Evolutionary conservation across 1,140 invertebrate species (phyloP), one percentile per base, ranked within the genome.

Genomic region (Cherax destructor): DNA sequence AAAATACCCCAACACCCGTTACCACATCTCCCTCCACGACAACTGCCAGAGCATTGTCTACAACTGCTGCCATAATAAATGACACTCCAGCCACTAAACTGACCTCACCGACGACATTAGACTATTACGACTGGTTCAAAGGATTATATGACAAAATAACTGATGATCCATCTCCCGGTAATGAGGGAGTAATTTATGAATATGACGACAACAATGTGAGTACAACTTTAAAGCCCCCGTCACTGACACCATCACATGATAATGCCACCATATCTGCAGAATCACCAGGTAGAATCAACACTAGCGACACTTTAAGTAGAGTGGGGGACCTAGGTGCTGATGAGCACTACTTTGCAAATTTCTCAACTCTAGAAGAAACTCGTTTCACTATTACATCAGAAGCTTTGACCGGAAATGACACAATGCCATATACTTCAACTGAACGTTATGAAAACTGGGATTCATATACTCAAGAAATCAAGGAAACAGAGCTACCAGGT

Each of bases 131-230:
- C 49, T 76, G 69, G 72, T 16, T 56, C 13, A 50, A n/a, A 52
- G 21, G 30, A 49, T 30, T 21, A 1, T 72, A 50, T 65, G 84
- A 24, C 49, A 21, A 7, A 9, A 72, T 24, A 24, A 16, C n/a
- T 24, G 65, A 76, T 1, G 72, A 59, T 76, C 5, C 13, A 18
- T 4, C 30, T 24, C 50, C 18, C 52, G 41, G 6, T 30, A 4
- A 59, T n/a, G 52, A 83, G n/a, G 80, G 52, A 56, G 18, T n/a
- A 24, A 30, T 11, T 24, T 21, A 24, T 52, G 52, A 24, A 4
- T 56, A 83, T 61, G 24, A 47, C 18, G 85, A 87, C 21, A 76
- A 87, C 9, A 87, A 78, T 30, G 13, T 65, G 9, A 87, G 76
- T 52, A 61, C 50, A 47, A 3, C 24, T 4, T 11, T 49, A 24